Evolutionary conservation across 2,888 invertebrate genomes (phyloP).

Genomic region (Drosophila helvetica): DNA sequence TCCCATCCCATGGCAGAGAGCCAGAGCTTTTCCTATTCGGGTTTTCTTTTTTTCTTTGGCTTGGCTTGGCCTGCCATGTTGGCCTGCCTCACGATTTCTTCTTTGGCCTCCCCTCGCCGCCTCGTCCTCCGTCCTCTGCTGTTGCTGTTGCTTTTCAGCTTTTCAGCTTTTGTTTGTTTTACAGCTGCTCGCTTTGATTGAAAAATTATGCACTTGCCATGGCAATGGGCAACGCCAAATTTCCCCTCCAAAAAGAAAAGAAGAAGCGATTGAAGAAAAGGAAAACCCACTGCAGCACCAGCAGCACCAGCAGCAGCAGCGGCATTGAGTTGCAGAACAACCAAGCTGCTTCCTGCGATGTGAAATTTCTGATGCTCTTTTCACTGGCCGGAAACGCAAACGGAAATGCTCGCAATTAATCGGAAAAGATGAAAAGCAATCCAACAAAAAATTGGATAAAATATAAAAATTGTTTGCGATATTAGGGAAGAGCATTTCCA

Average conservation of each 20-base stretch:
- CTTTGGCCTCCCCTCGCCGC: constrained; percentile 22
- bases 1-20: not conserved
- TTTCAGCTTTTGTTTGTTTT: constrained; percentile 68
- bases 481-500: not conserved
- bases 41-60: constrained; percentile 27
- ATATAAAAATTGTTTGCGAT: not conserved
- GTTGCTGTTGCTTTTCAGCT: not conserved
- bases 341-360: not conserved
- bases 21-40: constrained; percentile 38
- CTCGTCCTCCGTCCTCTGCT: not conserved
- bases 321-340: not conserved
- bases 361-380: constrained; percentile 22
- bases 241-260: constrained; percentile 57
- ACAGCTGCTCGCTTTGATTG: constrained; percentile 79
- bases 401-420: not conserved
- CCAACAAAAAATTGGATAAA: not conserved
- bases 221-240: constrained; percentile 76
- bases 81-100: constrained; percentile 49
- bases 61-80: constrained; percentile 38
- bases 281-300: constrained; percentile 35
- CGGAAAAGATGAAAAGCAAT: not conserved
- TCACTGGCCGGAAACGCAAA: not conserved
- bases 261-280: constrained; percentile 33
- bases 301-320: not conserved
- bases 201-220: constrained; percentile 79